Percentiles rank a stretch among this genome's conserved stretches.
These are phyloP conservation scores for Indri indri DNA, from an alignment of 2,113 vertebrate genomes.

Conservation along the genomic window DNA sequence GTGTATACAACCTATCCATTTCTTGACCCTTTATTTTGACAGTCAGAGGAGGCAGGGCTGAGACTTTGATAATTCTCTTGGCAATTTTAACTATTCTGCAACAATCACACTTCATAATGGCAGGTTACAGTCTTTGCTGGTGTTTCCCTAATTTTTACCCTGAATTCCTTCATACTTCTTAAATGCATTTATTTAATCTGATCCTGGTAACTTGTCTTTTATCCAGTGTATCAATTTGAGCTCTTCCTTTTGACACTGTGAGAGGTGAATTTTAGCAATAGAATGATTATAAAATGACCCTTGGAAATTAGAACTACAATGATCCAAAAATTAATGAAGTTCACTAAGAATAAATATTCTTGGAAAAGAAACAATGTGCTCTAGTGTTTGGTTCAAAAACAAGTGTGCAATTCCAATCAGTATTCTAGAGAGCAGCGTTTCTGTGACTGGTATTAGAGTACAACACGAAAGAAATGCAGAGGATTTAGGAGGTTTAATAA, in stretches of 20 bases:
- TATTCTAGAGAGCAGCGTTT: neutral
- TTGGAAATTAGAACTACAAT: neutral
- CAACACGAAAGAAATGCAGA: neutral
- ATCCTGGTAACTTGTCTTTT: neutral
- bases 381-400: neutral
- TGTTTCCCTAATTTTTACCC: neutral
- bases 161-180: neutral
- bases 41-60: neutral
- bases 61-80: too few relatives aligned
- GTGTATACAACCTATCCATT: fast-evolving
- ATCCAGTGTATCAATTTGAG: neutral
- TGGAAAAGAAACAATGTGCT: neutral
- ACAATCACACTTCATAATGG: neutral
- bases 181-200: neutral
- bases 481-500: conserved; percentile 28
- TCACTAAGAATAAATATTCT: neutral
- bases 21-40: neutral
- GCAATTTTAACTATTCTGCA: neutral
- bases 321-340: neutral
- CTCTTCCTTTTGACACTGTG: neutral
- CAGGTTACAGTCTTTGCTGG: neutral
- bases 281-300: neutral
- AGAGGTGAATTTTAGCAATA: neutral
- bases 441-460: neutral
- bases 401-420: neutral